Evolutionary conservation across 2,797 vertebrate genomes (phyloP), one percentile per base, ranked within the genome.

Genomic region (Oceanodroma leucorhoa): DNA sequence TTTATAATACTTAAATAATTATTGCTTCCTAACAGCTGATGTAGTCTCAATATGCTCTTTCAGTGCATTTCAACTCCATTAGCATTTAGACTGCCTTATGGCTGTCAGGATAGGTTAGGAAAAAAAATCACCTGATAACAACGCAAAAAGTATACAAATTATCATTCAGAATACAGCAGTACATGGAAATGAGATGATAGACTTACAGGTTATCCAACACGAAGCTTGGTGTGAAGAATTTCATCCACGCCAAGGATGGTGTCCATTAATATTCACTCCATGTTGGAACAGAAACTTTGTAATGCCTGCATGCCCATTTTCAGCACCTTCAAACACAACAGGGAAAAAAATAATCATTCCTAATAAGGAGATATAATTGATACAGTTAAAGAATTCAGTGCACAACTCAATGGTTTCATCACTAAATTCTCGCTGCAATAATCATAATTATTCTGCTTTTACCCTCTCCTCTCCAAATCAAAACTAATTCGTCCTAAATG

Each of bases 191-290:
- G 57, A 95, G 91, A 92, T 13, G 9, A 89, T 14, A 88, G 64
- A 79, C 60, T 81, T 80, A 79, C 71, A 93, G 30, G 19, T 87
- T 95, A 98, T 98, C 98, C 98, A 98, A 92, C 98, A 98, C 50
- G 97, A 98, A 87, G 98, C 98, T 88, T 99, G 98, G 85, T 98
- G 98, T 30, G 98, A 98, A 85, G 98, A 98, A 89, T 98, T 99
- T 98, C 98, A 99, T 86, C 98, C 98, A 50, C 98, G 98, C 29
- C 97, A 97, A 2, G 98, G 98, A 97, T 99, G 98, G 19, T 96
- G 93, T 29, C 98, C 89, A 85, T 98, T 98, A 75, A 98, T 96
- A 76, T 98, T 97, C 43, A 97, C 98, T 86, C 98, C 97, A 13
- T 96, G 82, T 21, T 77, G 89, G 76, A 99, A 87, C 85, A 98